A percentile compares a stretch with the other conserved stretches of the same genome.
Conservation (phyloP, 2,113 vertebrate species). For the Maccullochella peelii region DNA sequence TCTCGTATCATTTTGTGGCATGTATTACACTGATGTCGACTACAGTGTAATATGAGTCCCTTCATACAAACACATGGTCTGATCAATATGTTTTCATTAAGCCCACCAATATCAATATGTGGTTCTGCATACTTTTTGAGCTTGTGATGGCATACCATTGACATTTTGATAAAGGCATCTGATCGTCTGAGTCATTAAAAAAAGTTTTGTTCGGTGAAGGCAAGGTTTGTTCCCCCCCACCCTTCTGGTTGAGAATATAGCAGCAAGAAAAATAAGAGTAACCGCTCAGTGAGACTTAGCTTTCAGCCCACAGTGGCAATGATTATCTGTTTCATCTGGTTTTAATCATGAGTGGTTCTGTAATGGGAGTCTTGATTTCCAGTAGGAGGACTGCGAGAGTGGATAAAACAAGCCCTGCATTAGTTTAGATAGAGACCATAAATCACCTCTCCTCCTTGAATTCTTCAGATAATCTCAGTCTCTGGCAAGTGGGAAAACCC, state of each 20-base stretch:
- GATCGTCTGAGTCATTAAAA: not conserved
- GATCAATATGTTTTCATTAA: constrained; percentile 34
- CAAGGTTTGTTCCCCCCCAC: not conserved
- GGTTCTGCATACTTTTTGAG: not conserved
- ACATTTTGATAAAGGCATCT: not conserved
- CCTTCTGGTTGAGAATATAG: not conserved
- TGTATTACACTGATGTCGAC: not conserved
- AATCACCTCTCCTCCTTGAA: constrained; percentile 55
- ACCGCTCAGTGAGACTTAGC: constrained; percentile 9
- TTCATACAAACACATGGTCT: not conserved
- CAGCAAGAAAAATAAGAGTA: too few relatives aligned
- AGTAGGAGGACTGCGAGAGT: constrained; percentile 39
- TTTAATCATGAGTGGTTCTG: constrained; percentile 53
- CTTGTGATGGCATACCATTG: not conserved
- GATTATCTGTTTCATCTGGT: constrained; percentile 56
- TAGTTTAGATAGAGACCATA: constrained; percentile 59
- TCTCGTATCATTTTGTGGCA: not conserved
- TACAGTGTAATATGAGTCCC: not conserved
- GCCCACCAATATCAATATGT: not conserved
- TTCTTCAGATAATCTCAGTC: constrained; percentile 23
- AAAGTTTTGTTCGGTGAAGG: not conserved
- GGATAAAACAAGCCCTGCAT: constrained; percentile 53
- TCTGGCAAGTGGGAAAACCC: constrained; percentile 25
- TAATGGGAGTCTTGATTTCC: constrained; percentile 59
- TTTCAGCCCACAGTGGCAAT: constrained; percentile 21